These are phyloP conservation scores for Holothuria scabra DNA, from an alignment of 53 echinoderm and acorn worm genomes.

Conservation along the genomic window DNA sequence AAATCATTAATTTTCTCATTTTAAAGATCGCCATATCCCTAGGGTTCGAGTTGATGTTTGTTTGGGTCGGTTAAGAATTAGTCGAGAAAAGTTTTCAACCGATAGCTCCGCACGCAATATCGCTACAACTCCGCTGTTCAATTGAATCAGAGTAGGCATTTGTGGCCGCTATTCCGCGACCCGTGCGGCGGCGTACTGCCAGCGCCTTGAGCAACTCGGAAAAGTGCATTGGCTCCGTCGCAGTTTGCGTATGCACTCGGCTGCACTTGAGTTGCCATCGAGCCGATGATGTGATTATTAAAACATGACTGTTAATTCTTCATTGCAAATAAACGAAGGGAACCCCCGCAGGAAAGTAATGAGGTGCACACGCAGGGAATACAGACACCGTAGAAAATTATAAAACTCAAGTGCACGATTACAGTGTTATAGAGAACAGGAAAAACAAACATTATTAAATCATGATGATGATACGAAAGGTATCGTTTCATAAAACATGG, in stretches of 20 bases:
- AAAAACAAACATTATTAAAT: no score
- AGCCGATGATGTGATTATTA: slow-evolving; percentile 41
- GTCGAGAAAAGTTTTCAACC: no score
- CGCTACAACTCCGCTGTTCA: no score
- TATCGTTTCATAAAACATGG: no score
- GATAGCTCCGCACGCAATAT: no score
- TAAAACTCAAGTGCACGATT: no score
- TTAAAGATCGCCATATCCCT: slow-evolving; percentile 26
- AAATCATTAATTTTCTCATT: slow-evolving; percentile 45
- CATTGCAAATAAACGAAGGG: slow-evolving; percentile 23
- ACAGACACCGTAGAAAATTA: no score
- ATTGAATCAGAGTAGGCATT: no score
- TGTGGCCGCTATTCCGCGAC: no score
- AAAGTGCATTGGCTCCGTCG: slow-evolving; percentile 22
- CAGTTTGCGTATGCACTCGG: background rate
- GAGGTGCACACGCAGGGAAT: no score
- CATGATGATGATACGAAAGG: no score
- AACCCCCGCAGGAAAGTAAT: background rate
- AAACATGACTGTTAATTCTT: slow-evolving; percentile 39
- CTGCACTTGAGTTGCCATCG: slow-evolving; percentile 15
- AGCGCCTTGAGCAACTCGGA: background rate
- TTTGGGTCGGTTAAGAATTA: slow-evolving; percentile 7
- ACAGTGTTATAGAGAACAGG: no score
- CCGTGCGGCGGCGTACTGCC: slow-evolving; percentile 9
- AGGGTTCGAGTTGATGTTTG: slow-evolving; percentile 31